Percentiles rank a stretch among this genome's conserved stretches.
phyloP scores from a whole-genome alignment of 37 sponge, comb jelly and placozoan species.

The Chondrilla cf. caribensis region DNA sequence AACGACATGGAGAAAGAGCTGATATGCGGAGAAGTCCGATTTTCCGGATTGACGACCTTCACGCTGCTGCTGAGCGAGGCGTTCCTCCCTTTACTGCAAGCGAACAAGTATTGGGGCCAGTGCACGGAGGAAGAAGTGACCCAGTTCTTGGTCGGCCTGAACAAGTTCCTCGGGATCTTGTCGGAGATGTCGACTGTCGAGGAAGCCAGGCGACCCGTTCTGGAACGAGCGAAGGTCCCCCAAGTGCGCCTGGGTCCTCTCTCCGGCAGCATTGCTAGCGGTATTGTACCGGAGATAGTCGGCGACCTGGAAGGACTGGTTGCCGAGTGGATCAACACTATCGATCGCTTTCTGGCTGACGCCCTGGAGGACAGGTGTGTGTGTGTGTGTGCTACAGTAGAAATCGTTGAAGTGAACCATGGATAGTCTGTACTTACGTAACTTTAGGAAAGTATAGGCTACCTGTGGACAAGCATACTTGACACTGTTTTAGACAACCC shows the following conservation, averaged over 20 bases:
- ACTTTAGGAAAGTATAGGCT: too few relatives aligned
- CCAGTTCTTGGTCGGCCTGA: constrained; percentile 53
- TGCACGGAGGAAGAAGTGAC: constrained; percentile 48
- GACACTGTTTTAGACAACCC: too few relatives aligned
- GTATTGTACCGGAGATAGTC: constrained; percentile 17
- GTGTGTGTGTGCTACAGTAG: too few relatives aligned
- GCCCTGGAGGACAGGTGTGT: constrained; percentile 83
- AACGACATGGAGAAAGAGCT: constrained; percentile 67
- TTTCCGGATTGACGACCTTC: constrained; percentile 70
- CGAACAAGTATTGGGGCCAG: constrained; percentile 72
- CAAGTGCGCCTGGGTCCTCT: neutral
- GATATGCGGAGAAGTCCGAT: constrained; percentile 76
- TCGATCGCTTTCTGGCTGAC: constrained; percentile 73
- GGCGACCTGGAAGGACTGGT: constrained; percentile 72
- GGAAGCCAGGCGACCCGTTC: neutral
- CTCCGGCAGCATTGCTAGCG: neutral
- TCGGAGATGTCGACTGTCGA: constrained; percentile 15
- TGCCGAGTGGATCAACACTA: constrained; percentile 74
- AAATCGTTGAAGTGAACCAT: too few relatives aligned
- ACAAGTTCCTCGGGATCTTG: constrained; percentile 20
- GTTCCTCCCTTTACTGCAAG: constrained; percentile 64
- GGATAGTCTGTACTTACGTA: too few relatives aligned
- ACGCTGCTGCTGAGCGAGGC: constrained; percentile 66
- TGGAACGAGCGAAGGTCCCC: constrained; percentile 4
- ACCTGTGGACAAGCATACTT: too few relatives aligned